These are phyloP conservation scores for Cactoblastis cactorum DNA, from an alignment of 2,888 invertebrate species.

Conservation along the genomic window DNA sequence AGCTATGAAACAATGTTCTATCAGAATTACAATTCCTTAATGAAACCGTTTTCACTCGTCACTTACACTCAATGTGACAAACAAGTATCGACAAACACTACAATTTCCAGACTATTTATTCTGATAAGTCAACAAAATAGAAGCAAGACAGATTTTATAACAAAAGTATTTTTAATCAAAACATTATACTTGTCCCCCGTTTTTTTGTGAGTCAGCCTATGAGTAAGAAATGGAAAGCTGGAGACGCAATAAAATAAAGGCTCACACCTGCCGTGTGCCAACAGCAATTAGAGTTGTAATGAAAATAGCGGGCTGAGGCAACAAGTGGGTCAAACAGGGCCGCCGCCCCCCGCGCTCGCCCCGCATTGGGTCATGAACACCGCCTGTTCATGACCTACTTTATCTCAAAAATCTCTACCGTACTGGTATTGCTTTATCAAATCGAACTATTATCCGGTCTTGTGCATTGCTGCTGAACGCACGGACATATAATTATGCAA, in stretches of 20 bases:
- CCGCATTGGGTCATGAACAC: constrained; percentile 65
- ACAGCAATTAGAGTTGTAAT: constrained; percentile 59
- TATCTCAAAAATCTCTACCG: constrained; percentile 53
- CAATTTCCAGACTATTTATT: too few species aligned
- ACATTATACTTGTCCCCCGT: constrained; percentile 28
- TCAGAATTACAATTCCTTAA: too few species aligned
- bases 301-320: constrained; percentile 67
- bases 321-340: constrained; percentile 74
- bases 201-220: constrained; percentile 27
- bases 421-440: constrained; percentile 19
- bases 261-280: constrained; percentile 45
- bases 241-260: constrained; percentile 44
- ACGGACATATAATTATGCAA: not conserved
- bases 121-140: too few species aligned
- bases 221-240: constrained; percentile 42
- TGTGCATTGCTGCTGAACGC: constrained; percentile 14
- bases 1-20: not conserved
- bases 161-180: constrained; percentile 6
- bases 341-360: constrained; percentile 28
- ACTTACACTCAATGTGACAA: too few species aligned
- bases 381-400: constrained; percentile 72
- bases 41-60: too few species aligned
- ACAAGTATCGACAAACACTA: too few species aligned
- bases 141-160: too few species aligned
- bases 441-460: constrained; percentile 32